A percentile compares a stretch with the other conserved stretches of the same genome.
These are phyloP conservation scores for Mythimna loreyi DNA, from an alignment of 2,888 invertebrate genomes.

Conservation along the genomic window DNA sequence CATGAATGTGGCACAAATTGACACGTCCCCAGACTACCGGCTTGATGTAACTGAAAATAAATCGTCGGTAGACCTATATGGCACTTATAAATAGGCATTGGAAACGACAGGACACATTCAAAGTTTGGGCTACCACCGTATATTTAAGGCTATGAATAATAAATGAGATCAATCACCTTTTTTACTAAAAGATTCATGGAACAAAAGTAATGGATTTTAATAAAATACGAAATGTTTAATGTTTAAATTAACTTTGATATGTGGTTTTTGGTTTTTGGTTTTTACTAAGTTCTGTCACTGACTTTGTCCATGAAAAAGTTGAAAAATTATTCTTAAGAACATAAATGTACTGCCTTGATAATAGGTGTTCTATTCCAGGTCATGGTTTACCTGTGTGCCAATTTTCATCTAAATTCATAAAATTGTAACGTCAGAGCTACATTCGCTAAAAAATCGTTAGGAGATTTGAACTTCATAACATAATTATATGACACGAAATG, in stretches of 20 bases:
- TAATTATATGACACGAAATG: no score
- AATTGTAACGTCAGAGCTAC: no score
- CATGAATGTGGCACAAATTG: constrained; percentile 6
- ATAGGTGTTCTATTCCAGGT: no score
- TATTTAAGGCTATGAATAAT: constrained; percentile 26
- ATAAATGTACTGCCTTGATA: no score
- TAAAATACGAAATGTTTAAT: constrained; percentile 3
- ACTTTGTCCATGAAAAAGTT: no score
- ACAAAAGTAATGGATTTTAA: background rate
- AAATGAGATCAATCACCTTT: constrained; percentile 34
- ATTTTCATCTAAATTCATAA: no score
- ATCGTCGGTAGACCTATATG: background rate
- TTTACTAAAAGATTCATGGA: constrained; percentile 1
- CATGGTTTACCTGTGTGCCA: no score
- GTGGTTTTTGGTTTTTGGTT: background rate
- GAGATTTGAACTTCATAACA: no score
- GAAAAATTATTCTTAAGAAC: background rate
- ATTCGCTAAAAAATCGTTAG: no score
- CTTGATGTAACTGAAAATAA: constrained; percentile 9
- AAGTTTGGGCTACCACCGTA: background rate
- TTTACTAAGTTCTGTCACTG: no score
- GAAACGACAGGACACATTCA: background rate
- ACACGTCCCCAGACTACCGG: background rate
- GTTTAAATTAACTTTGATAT: background rate
- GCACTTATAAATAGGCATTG: background rate